Conservation (phyloP, 2,797 vertebrate species). For the Cirrhinus mrigala region DNA sequence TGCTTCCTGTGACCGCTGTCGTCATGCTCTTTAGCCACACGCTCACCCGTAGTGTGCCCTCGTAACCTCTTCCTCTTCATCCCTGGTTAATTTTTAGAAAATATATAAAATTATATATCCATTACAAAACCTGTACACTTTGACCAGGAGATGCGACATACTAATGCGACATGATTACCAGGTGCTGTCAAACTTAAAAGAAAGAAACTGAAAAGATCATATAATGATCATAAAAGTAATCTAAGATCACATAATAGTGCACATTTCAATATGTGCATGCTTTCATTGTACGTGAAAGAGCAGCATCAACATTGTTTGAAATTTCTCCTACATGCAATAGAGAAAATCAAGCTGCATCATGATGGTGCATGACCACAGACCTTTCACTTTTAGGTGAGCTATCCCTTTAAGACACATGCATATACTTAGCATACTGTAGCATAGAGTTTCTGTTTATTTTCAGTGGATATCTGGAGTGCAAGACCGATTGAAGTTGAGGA, state of each 20-base stretch:
- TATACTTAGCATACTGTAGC: neutral
- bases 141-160: neutral
- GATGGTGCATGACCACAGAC: neutral
- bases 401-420: neutral
- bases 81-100: neutral
- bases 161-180: too few relatives aligned
- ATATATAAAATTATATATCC: neutral
- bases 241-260: neutral
- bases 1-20: slow-evolving; percentile 14
- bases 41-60: neutral
- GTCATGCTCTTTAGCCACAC: slow-evolving; percentile 5
- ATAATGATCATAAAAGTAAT: neutral
- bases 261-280: neutral
- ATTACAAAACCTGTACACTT: neutral
- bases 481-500: neutral
- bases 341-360: neutral
- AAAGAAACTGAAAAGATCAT: too few relatives aligned
- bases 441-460: neutral
- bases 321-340: neutral
- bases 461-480: neutral
- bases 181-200: too few relatives aligned
- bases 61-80: neutral
- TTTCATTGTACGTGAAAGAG: neutral
- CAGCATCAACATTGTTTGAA: neutral
- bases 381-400: neutral